phyloP scores from a whole-genome alignment of 2,888 invertebrate genomes.

The Theodoxus fluviatilis region DNA sequence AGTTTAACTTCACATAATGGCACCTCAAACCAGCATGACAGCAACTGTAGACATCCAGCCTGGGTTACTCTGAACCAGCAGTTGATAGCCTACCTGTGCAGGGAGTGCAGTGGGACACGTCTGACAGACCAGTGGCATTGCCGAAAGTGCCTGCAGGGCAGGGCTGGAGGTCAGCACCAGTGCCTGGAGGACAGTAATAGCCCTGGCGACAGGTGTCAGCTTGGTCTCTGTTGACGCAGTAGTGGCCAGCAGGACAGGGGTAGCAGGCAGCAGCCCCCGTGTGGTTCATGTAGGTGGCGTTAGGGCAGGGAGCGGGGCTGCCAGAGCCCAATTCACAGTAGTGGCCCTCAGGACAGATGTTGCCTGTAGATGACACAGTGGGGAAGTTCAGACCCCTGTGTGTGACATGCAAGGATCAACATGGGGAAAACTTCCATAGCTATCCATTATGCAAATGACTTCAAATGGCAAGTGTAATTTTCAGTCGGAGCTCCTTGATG shows the following conservation, averaged over 20 bases:
- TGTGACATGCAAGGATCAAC: neutral
- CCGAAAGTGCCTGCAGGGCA: constrained; percentile 60
- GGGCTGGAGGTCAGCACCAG: constrained; percentile 55
- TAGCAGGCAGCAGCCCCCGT: constrained; percentile 55
- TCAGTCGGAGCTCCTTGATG: too few species aligned
- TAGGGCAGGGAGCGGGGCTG: constrained; percentile 49
- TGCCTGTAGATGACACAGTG: constrained; percentile 37
- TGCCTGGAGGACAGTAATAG: constrained; percentile 60
- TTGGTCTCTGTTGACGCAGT: constrained; percentile 56
- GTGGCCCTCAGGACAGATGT: constrained; percentile 57
- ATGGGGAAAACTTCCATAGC: neutral
- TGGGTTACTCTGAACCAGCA: too few species aligned
- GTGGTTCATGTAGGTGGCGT: constrained; percentile 61
- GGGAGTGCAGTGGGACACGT: constrained; percentile 51
- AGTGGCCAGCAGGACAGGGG: constrained; percentile 58
- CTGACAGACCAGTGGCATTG: constrained; percentile 50
- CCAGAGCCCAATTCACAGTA: constrained; percentile 54
- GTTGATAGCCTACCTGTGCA: constrained; percentile 63
- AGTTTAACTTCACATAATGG: too few species aligned
- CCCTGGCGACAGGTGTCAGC: constrained; percentile 59
- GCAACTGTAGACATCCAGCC: too few species aligned
- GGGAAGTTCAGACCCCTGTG: neutral
- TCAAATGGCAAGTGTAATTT: too few species aligned
- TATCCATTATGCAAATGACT: neutral
- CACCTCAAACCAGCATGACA: too few species aligned